phyloP scores from a whole-genome alignment of 2,113 vertebrate genomes.

The Choloepus hoffmanni region DNA sequence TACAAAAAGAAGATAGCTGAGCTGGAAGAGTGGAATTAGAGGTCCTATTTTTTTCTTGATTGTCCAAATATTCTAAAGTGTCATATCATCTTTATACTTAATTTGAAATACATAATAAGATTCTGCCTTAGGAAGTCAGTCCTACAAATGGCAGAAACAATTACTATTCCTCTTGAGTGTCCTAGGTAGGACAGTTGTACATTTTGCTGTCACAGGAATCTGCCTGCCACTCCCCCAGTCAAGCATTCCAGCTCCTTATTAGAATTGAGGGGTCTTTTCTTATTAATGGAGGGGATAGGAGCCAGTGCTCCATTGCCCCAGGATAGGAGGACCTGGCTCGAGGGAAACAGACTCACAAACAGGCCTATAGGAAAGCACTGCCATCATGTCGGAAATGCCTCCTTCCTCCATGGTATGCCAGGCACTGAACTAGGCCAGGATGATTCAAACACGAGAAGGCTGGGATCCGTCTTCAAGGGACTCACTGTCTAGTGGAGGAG shows the following conservation, averaged over 20 bases:
- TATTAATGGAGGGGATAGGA: neutral
- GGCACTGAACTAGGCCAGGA: neutral
- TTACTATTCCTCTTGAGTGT: neutral
- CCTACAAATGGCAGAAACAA: slow-evolving; percentile 22
- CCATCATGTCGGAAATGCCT: neutral
- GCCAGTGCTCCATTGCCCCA: neutral
- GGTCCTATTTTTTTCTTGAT: neutral
- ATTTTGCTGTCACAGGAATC: neutral
- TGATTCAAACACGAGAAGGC: neutral
- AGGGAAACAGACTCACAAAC: neutral
- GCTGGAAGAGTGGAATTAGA: neutral
- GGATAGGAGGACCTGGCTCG: neutral
- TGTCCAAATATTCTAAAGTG: neutral
- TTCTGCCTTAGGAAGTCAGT: neutral
- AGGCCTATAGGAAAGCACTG: neutral
- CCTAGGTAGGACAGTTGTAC: neutral
- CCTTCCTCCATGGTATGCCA: neutral
- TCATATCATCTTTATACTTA: neutral
- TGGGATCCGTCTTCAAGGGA: neutral
- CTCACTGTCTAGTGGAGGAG: neutral
- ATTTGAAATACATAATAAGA: neutral
- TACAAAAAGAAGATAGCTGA: slow-evolving; percentile 28
- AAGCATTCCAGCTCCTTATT: neutral
- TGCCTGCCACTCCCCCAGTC: neutral
- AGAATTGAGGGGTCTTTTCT: neutral